Evolutionary conservation across 2,797 vertebrate species (phyloP), one percentile per base, ranked within the genome.

Genomic region (Dallia pectoralis): DNA sequence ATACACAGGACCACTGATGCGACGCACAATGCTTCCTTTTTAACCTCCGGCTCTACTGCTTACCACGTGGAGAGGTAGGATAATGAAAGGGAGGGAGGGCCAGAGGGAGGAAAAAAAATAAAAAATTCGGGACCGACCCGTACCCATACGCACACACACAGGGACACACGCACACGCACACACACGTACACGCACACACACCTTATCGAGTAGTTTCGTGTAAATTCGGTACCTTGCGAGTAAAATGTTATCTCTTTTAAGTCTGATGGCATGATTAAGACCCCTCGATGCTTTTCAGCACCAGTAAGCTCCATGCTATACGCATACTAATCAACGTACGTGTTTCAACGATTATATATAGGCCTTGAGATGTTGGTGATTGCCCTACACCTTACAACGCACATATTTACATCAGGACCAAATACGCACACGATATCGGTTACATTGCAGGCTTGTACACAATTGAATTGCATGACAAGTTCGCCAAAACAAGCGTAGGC

Each of bases 1-100:
- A 90, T 72, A 79, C 75, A 74, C 85, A 85, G 87, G 85, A 84
- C 86, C 84, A 85, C 87, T 89, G 89, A 88, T 85, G 82, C 74
- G 76, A 84, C 40, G 81, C 89, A 93, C 92, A 93, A 93, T 89
- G 89, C 86, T 77, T 80, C 82, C 87, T 87, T 91, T 92, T 87
- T 86, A 87, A 79, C 83, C 85, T 76, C 62, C 79, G 82, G 79
- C 78, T 75, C 72, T 62, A 77, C 84, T 72, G 86, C 84, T 86
- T 64, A 91, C 85, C 91, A 92, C 88, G 89, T 89, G 90, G 87
- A 70, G 80, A 84, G 85, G 83, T 77, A 40, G 36, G 36, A 7
- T 40, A 81, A 77, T 75, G 82, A 87, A 82, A 88, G 79, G 85
- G 84, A 84, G 77, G 65, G 62, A 71, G 74, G 74, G 70, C 18